phyloP scores from a whole-genome alignment of 2,888 invertebrate species.

The Catocala nupta region DNA sequence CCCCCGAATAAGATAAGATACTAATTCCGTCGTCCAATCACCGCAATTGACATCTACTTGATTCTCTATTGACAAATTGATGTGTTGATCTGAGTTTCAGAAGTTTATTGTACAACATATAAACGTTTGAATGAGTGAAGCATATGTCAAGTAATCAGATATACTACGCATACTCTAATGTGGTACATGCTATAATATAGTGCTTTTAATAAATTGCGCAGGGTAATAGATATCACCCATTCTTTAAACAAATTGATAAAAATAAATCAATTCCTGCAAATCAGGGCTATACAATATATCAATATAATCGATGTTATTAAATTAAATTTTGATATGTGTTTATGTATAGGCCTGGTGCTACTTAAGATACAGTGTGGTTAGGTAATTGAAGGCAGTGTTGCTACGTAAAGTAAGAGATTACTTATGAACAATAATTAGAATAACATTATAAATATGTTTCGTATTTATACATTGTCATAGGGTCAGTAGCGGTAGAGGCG shows the following conservation, averaged over 20 bases:
- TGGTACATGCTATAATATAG: constrained; percentile 21
- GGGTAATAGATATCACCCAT: constrained; percentile 7
- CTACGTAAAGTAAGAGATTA: not conserved
- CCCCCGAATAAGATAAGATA: too few relatives aligned
- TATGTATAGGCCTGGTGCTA: constrained; percentile 5
- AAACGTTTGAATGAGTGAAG: not conserved
- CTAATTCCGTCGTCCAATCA: too few relatives aligned
- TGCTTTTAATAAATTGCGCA: constrained; percentile 40
- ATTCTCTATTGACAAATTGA: too few relatives aligned
- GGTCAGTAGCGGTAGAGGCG: too few relatives aligned
- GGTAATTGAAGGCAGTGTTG: too few relatives aligned
- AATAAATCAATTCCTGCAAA: constrained; percentile 50
- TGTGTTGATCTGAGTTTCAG: too few relatives aligned
- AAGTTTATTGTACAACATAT: too few relatives aligned
- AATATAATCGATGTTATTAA: constrained; percentile 7
- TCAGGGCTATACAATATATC: constrained; percentile 10
- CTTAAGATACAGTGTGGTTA: not conserved
- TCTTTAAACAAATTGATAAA: constrained; percentile 21
- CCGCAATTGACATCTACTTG: too few relatives aligned
- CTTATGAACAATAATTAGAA: not conserved
- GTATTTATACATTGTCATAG: not conserved
- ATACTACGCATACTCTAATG: constrained; percentile 10
- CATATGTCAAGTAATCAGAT: not conserved
- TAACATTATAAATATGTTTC: not conserved
- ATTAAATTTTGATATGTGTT: constrained; percentile 10